Percentiles rank a stretch among this genome's conserved stretches.
Conservation (phyloP, 1,140 invertebrate genomes). For the Hormaphis cornu region DNA sequence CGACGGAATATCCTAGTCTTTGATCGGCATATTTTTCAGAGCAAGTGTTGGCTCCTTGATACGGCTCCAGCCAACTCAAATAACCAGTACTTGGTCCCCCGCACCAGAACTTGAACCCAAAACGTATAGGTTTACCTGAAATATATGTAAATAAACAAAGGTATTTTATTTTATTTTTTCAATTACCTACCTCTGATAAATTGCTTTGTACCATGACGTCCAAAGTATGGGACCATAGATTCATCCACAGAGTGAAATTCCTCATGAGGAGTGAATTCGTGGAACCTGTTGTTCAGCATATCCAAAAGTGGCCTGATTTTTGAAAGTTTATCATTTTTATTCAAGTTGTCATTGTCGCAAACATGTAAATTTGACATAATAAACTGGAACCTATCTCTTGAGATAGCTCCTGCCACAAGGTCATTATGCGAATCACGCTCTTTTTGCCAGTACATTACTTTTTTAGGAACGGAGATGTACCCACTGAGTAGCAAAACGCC, state of each 20-base stretch:
- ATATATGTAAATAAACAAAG: too few species aligned
- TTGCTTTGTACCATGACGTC: slow-evolving; percentile 26
- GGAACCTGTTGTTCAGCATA: slow-evolving; percentile 41
- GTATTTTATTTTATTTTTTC: too few species aligned
- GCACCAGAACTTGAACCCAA: slow-evolving; percentile 33
- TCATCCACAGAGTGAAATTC: slow-evolving; percentile 38
- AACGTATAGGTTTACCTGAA: slow-evolving; percentile 36
- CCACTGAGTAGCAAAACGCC: background rate
- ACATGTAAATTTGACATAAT: slow-evolving; percentile 38
- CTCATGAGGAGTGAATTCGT: slow-evolving; percentile 41
- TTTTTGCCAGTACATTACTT: slow-evolving; percentile 10
- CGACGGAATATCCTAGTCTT: slow-evolving; percentile 22
- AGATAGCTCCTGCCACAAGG: slow-evolving; percentile 33
- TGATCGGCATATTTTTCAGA: background rate
- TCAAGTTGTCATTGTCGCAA: slow-evolving; percentile 38
- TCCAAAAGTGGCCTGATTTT: slow-evolving; percentile 38
- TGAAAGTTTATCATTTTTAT: slow-evolving; percentile 39
- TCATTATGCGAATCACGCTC: slow-evolving; percentile 33
- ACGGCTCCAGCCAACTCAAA: slow-evolving; percentile 23
- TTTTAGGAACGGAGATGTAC: background rate
- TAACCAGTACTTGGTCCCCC: slow-evolving; percentile 25
- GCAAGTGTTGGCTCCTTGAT: slow-evolving; percentile 26
- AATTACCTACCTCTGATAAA: slow-evolving; percentile 36
- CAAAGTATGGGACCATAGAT: slow-evolving; percentile 35
- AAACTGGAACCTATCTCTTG: slow-evolving; percentile 36